phyloP scores from a whole-genome alignment of 1,140 invertebrate species.

The Marisa cornuarietis region DNA sequence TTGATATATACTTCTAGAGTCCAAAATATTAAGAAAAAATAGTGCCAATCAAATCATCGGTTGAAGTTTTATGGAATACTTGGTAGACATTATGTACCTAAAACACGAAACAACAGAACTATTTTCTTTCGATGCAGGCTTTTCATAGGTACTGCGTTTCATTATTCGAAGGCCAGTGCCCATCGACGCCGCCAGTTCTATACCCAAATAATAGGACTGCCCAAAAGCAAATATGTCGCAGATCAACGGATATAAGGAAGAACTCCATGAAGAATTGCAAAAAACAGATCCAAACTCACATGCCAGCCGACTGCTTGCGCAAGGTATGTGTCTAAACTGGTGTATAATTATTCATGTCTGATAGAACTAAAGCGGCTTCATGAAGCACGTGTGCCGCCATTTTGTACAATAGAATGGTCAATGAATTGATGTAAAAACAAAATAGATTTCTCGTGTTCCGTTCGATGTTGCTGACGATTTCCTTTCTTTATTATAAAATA shows the following conservation, averaged over 20 bases:
- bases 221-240: conserved; percentile 21
- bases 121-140: too few relatives aligned
- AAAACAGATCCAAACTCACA: conserved; percentile 36
- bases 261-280: conserved; percentile 36
- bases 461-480: not conserved
- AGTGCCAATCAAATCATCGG: too few relatives aligned
- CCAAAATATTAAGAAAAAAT: too few relatives aligned
- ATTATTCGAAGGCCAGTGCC: too few relatives aligned
- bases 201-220: too few relatives aligned
- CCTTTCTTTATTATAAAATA: too few relatives aligned
- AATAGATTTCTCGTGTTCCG: not conserved
- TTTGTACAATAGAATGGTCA: not conserved
- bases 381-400: not conserved
- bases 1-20: too few relatives aligned
- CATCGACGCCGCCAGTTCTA: too few relatives aligned
- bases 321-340: conserved; percentile 27
- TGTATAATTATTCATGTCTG: not conserved
- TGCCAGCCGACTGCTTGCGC: conserved; percentile 31
- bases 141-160: too few relatives aligned
- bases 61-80: too few relatives aligned
- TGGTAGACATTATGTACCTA: too few relatives aligned
- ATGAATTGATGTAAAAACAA: not conserved
- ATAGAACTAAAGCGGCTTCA: not conserved
- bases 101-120: too few relatives aligned
- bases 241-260: conserved; percentile 31